Evolutionary conservation across 2,797 vertebrate species (phyloP), one percentile per base, ranked within the genome.

Genomic region (Tolypeutes matacus): DNA sequence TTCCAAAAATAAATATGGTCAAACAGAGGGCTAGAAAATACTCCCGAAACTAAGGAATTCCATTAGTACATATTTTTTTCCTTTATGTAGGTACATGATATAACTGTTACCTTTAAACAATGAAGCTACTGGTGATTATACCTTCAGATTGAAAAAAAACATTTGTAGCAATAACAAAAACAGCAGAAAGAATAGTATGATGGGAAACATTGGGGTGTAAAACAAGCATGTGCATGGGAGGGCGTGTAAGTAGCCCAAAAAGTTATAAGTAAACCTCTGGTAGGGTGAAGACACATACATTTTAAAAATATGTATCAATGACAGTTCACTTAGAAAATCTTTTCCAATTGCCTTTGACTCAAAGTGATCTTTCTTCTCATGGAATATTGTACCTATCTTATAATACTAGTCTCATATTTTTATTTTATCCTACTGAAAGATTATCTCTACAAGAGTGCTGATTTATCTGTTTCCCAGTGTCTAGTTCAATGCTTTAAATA

Each of bases 401-500:
- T 58, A 87, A 81, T 73, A 42, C 4, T 82, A 21, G 13, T 83
- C 6, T 34, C 91, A 36, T 10, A 78, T 87, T 81, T 4, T n/a
- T 58, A 20, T 75, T 60, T 87, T 77, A 77, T 80, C 21, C 31
- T 76, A 69, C 67, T 93, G 93, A 87, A 72, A 56, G 21, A 58
- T 92, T 77, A 86, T 5, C 42, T 51, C 17, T 17, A 36, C 60
- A 14, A 86, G 7, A 87, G 18, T 72, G 7, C 23, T 56, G 27
- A 84, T 73, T 80, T 80, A 31, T 75, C 78, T 58, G 51, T 82
- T 29, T 91, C 11, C 6, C 2, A n/a, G 20, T n/a, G 81, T 62
- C 84, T 62, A 39, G 31, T 17, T 62, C 49, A 89, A 86, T 70
- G 7, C 18, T 70, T 49, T 70, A 46, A 72, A 58, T 20, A 46